Base-by-base conservation (phyloP, 2,888 invertebrate species). In the Nasonia oneida region DNA sequence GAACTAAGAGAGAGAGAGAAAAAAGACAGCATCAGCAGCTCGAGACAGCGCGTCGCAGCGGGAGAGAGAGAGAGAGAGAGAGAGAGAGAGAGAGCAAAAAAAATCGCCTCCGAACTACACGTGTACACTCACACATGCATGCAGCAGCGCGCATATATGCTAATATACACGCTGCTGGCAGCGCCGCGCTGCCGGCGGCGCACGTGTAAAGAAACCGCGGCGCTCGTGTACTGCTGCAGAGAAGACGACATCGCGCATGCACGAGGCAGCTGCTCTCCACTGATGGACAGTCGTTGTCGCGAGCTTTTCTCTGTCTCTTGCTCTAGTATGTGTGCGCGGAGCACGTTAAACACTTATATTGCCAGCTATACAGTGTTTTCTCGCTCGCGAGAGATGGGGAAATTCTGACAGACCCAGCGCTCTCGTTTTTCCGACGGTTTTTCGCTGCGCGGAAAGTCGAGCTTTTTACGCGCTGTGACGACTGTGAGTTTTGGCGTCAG, bases 41-140 rank as follows among this genome's bases (percentile, higher is more conserved):
- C 53, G 57, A 61, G 57, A 53, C 57, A 61, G 57, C n/a, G 57
- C 57, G 57, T n/a, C 57, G 57, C 57, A 61, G 57, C 57, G 23
- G 57, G 42, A 39, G 53, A 53, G 53, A 53, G 53, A 53, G 53
- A 18, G 53, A 18, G 18, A 53, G 18, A 50, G 50, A 50, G 50
- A 50, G 50, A 53, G 53, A 18, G 53, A 15, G 53, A 53, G 23
- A 81, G 82, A 80, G 23, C 23, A 76, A 73, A 42, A 42, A 39
- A 70, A n/a, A 80, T 81, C 29, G 80, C 81, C 50, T 61, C 61
- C 71, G 76, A 85, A 67, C 29, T 74, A 74, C 74, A 74, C 74
- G 74, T 74, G 74, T 50, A 50, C 50, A 42, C 50, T 15, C 12
- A 33, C 29, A 39, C 15, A n/a, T 12, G 15, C 42, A 39, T 71